phyloP scores from a whole-genome alignment of 2,888 invertebrate species.

The Papilio protenor region DNA sequence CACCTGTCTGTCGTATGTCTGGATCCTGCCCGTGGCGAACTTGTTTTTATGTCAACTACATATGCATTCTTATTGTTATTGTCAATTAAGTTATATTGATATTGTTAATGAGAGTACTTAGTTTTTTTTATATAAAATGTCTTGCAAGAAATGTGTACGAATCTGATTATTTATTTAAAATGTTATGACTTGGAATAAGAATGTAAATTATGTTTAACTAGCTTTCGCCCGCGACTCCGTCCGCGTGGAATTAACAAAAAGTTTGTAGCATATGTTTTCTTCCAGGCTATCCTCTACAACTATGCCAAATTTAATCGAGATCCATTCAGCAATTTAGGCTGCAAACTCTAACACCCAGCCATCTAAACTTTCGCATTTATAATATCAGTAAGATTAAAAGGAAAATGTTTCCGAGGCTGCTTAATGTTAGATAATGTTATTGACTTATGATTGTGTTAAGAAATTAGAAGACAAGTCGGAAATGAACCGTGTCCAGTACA shows the following conservation, averaged over 20 bases:
- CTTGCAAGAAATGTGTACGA: neutral
- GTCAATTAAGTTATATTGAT: slow-evolving; percentile 2
- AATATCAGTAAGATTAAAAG: too few relatives aligned
- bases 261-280: too few relatives aligned
- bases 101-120: neutral
- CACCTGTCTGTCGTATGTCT: slow-evolving; percentile 34
- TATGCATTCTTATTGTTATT: slow-evolving; percentile 5
- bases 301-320: too few relatives aligned
- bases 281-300: too few relatives aligned
- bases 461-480: slow-evolving; percentile 56
- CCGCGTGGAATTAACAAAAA: too few relatives aligned
- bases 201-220: neutral
- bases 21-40: neutral
- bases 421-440: neutral
- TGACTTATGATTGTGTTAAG: neutral
- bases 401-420: too few relatives aligned
- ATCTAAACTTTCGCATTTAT: too few relatives aligned
- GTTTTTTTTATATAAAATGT: neutral
- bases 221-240: too few relatives aligned
- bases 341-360: too few relatives aligned
- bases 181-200: neutral
- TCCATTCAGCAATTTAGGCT: too few relatives aligned
- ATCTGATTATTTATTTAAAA: neutral
- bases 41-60: slow-evolving; percentile 1
- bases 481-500: slow-evolving; percentile 54